Conservation (phyloP, 64 coral and sea anemone species). For the Stichodactyla mertensii region DNA sequence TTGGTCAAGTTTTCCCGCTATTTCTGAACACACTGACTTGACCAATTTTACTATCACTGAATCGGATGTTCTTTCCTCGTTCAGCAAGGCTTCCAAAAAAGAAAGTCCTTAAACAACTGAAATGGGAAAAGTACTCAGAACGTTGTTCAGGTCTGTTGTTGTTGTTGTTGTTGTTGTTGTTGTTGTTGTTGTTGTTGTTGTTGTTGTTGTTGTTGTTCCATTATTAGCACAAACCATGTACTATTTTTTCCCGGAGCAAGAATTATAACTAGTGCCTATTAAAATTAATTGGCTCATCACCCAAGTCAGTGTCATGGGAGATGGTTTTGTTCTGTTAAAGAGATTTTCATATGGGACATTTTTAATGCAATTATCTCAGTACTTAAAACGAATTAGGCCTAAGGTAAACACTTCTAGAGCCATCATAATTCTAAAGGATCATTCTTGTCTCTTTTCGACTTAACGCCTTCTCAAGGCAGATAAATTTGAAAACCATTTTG, state of each 20-base stretch:
- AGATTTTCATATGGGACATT: not conserved
- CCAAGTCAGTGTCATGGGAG: not conserved
- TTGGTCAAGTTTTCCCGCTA: too few species aligned
- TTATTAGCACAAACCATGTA: too few species aligned
- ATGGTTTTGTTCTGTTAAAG: not conserved
- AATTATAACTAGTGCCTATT: not conserved
- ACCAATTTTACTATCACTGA: not conserved
- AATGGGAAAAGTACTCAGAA: not conserved
- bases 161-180: not conserved
- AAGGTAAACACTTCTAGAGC: constrained; percentile 6
- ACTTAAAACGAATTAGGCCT: not conserved
- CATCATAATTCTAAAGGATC: not conserved
- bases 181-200: not conserved
- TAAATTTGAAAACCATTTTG: not conserved
- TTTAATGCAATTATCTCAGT: not conserved
- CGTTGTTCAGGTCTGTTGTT: not conserved
- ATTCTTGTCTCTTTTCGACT: not conserved
- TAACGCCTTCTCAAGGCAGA: not conserved
- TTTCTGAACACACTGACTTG: not conserved
- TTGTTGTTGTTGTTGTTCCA: too few species aligned
- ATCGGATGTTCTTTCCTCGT: not conserved
- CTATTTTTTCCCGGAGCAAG: not conserved
- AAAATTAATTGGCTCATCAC: not conserved
- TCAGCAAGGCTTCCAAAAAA: not conserved
- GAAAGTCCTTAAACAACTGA: not conserved